Evolutionary conservation across 2,113 vertebrate genomes (phyloP).

Genomic region (Pedionomus torquatus): DNA sequence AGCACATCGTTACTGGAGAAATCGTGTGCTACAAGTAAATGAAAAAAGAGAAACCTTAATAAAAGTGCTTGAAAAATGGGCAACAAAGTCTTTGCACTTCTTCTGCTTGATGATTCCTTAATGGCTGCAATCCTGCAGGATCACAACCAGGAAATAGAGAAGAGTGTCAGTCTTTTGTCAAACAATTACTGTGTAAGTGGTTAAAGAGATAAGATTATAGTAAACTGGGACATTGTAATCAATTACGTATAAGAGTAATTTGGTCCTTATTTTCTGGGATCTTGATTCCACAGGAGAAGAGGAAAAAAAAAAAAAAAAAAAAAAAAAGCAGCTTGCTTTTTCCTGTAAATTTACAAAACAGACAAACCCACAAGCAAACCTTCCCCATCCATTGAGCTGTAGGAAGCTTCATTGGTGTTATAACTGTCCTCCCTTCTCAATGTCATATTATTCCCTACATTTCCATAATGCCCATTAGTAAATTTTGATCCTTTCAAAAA

Average conservation of each 20-base stretch:
- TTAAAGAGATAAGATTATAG: constrained; percentile 55
- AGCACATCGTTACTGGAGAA: not conserved
- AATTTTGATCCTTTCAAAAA: not conserved
- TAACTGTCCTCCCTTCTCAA: not conserved
- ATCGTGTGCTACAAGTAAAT: not conserved
- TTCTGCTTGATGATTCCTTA: constrained; percentile 50
- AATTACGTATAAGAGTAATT: constrained; percentile 42
- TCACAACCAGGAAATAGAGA: constrained; percentile 28
- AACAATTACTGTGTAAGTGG: constrained; percentile 43
- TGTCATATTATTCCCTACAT: not conserved
- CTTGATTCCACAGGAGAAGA: not conserved
- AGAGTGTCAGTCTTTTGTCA: constrained; percentile 4
- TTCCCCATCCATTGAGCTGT: not conserved
- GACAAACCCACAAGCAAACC: not conserved
- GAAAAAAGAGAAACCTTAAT: constrained; percentile 32
- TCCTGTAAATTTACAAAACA: not conserved
- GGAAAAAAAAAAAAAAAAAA: not conserved
- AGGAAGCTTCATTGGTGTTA: not conserved
- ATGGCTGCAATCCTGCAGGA: constrained; percentile 29
- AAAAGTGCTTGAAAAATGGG: constrained; percentile 32
- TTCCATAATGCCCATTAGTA: not conserved
- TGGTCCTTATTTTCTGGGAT: not conserved
- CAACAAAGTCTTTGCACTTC: not conserved
- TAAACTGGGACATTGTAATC: not conserved
- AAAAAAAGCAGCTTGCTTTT: not conserved